phyloP scores from a whole-genome alignment of 2,888 invertebrate genomes.

The Drosophila maculinotata region DNA sequence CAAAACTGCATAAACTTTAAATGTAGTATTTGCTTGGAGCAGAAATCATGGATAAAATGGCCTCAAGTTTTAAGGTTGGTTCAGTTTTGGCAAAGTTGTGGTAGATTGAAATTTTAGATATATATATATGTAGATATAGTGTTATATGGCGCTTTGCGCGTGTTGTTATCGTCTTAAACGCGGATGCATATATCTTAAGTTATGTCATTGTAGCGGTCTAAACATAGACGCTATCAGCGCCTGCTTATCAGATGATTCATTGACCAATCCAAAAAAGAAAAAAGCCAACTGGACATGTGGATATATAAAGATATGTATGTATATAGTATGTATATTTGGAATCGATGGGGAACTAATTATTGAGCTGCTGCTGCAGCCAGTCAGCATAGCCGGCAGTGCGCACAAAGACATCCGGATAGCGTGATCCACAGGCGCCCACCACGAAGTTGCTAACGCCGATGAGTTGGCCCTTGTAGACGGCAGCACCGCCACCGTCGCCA shows the following conservation, averaged over 20 bases:
- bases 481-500: constrained; percentile 82
- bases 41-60: too few relatives aligned
- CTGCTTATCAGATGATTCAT: background rate
- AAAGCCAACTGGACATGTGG: too few relatives aligned
- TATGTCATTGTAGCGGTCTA: background rate
- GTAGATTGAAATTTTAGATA: too few relatives aligned
- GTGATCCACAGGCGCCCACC: constrained; percentile 80
- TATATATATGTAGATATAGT: too few relatives aligned
- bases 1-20: too few relatives aligned
- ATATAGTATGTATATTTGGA: background rate
- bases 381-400: constrained; percentile 51
- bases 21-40: too few relatives aligned
- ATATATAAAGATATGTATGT: constrained; percentile 1
- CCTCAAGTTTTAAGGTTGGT: too few relatives aligned
- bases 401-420: constrained; percentile 78
- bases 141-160: too few relatives aligned
- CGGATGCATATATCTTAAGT: too few relatives aligned
- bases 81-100: too few relatives aligned
- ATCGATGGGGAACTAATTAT: constrained; percentile 16
- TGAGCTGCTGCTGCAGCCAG: constrained; percentile 67
- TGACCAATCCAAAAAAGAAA: too few relatives aligned
- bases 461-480: constrained; percentile 69
- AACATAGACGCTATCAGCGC: background rate
- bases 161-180: too few relatives aligned
- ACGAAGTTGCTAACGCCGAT: constrained; percentile 77